phyloP scores from a whole-genome alignment of 2,113 vertebrate genomes.

The Lophotis ruficrista region DNA sequence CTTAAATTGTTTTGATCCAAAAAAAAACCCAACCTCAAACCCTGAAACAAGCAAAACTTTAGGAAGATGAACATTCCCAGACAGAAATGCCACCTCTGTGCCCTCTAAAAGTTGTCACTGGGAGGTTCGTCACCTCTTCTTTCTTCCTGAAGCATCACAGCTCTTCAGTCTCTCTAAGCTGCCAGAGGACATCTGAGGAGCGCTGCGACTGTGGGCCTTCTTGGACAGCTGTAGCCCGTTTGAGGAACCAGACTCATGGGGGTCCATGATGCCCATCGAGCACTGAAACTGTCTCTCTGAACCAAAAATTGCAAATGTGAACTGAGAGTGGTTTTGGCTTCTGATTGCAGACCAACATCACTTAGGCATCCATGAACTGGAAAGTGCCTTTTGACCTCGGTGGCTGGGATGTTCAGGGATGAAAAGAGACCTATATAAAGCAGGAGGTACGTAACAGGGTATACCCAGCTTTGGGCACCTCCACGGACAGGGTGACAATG shows the following conservation, averaged over 20 bases:
- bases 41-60: background rate
- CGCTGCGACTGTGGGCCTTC: background rate
- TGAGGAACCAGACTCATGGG: background rate
- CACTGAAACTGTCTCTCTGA: background rate
- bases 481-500: rapidly evolving
- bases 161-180: background rate
- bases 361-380: rapidly evolving
- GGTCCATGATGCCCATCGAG: rapidly evolving
- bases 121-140: background rate
- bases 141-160: background rate
- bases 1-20: background rate
- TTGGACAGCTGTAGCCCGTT: background rate
- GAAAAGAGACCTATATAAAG: background rate
- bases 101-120: too few species aligned
- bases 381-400: background rate
- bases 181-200: background rate
- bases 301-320: background rate
- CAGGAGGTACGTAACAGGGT: background rate
- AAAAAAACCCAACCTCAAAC: too few species aligned
- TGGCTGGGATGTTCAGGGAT: background rate
- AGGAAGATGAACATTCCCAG: background rate
- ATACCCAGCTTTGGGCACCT: background rate
- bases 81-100: background rate
- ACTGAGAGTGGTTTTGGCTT: background rate
- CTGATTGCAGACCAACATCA: background rate